These are phyloP conservation scores for Drosophila gunungcola DNA, from an alignment of 1,140 invertebrate genomes.

Conservation along the genomic window DNA sequence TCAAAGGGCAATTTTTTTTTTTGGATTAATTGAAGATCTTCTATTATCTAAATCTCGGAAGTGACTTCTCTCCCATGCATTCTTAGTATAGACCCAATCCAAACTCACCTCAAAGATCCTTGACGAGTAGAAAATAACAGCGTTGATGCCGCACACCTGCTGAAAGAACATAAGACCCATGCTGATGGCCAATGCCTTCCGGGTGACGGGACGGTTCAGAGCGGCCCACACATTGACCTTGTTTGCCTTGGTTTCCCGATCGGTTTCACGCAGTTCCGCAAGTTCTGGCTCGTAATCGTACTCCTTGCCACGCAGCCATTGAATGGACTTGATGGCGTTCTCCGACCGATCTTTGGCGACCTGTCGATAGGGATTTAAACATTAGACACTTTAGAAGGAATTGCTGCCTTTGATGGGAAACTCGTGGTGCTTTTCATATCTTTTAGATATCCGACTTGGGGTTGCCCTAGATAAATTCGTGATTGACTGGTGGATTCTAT, in stretches of 20 bases:
- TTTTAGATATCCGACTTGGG: background rate
- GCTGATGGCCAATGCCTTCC: conserved; percentile 90
- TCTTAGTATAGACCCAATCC: no score
- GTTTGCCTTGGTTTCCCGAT: conserved; percentile 86
- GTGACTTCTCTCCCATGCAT: no score
- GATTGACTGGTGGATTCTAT: conserved; percentile 15
- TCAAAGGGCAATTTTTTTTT: background rate
- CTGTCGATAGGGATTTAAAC: conserved; percentile 39
- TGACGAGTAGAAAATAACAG: conserved; percentile 92
- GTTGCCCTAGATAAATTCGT: background rate
- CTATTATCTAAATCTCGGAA: no score
- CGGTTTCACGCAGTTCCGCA: conserved; percentile 87
- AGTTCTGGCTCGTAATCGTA: conserved; percentile 88
- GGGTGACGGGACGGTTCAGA: conserved; percentile 87
- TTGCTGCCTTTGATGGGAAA: conserved; percentile 13
- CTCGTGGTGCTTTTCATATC: conserved; percentile 23
- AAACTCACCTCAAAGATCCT: conserved; percentile 88
- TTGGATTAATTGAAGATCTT: background rate
- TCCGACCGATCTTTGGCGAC: conserved; percentile 86
- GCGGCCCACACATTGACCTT: conserved; percentile 86
- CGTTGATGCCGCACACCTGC: conserved; percentile 94
- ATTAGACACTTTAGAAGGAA: background rate
- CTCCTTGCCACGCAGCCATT: conserved; percentile 88
- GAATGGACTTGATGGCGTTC: conserved; percentile 88
- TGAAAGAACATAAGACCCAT: conserved; percentile 94